Evolutionary conservation across 2,888 invertebrate species (phyloP).

Genomic region (Eubasilissa splendida): DNA sequence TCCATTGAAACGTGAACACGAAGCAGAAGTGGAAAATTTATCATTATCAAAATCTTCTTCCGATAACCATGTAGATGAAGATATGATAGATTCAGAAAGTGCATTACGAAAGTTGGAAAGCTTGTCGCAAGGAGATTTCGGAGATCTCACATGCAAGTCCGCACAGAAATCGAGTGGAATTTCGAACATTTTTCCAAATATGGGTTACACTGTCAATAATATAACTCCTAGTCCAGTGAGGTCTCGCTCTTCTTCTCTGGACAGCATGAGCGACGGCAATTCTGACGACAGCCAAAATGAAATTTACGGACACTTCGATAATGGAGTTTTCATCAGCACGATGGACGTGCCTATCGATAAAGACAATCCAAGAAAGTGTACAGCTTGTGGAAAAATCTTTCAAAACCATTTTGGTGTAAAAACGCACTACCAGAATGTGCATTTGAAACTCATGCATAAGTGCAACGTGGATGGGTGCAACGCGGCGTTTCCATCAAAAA

Average conservation of each 20-base stretch:
- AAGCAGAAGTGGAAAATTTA: constrained; percentile 62
- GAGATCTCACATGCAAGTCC: constrained; percentile 62
- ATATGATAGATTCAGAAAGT: constrained; percentile 70
- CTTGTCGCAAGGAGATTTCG: constrained; percentile 84
- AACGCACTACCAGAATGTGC: constrained; percentile 96
- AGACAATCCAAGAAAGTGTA: constrained; percentile 92
- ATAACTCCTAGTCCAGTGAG: constrained; percentile 73
- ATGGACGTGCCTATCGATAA: constrained; percentile 92
- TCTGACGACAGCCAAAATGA: constrained; percentile 77
- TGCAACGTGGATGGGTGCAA: constrained; percentile 96
- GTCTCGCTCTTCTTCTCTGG: constrained; percentile 76
- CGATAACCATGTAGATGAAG: constrained; percentile 58
- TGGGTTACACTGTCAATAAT: constrained; percentile 69
- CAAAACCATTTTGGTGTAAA: constrained; percentile 95
- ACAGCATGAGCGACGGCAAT: constrained; percentile 72
- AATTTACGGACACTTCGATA: constrained; percentile 82
- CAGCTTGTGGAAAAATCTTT: constrained; percentile 93
- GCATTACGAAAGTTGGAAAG: constrained; percentile 85
- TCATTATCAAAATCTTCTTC: constrained; percentile 52
- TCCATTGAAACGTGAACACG: constrained; percentile 63
- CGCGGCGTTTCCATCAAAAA: constrained; percentile 94
- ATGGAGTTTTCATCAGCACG: constrained; percentile 80
- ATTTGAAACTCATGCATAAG: constrained; percentile 95
- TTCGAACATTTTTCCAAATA: constrained; percentile 62
- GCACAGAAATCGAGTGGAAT: constrained; percentile 3